Percentiles rank a stretch among this genome's conserved stretches.
Conservation (phyloP, 2,888 invertebrate species). For the Drosophila conformis region DNA sequence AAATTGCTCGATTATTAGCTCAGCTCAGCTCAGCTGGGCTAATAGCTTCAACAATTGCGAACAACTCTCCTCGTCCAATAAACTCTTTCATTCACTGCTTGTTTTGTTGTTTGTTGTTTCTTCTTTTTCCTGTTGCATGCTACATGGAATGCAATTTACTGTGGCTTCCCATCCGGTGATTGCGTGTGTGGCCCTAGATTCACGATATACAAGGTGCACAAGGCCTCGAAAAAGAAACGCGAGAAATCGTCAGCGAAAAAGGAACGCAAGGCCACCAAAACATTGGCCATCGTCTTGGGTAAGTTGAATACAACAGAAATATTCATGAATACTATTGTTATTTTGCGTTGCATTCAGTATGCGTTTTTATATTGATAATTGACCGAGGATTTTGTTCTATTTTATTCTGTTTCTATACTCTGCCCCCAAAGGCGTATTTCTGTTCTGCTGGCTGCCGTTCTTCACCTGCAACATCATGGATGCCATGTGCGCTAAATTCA, state of each 20-base stretch:
- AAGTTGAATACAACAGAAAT: conserved; percentile 83
- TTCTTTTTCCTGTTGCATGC: conserved; percentile 21
- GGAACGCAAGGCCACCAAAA: conserved; percentile 99
- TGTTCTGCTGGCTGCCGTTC: conserved; percentile 99
- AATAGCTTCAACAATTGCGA: conserved; percentile 16
- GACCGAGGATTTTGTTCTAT: background rate
- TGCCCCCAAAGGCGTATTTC: conserved; percentile 92
- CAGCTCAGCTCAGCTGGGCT: conserved; percentile 3
- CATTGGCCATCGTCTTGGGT: conserved; percentile 99
- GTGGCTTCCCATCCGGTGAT: conserved; percentile 48
- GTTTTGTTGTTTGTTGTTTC: conserved; percentile 5
- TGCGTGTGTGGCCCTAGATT: conserved; percentile 86
- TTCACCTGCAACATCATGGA: conserved; percentile 99
- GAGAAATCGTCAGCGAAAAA: conserved; percentile 97
- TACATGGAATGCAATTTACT: conserved; percentile 45
- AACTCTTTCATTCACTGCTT: conserved; percentile 5
- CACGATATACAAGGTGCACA: conserved; percentile 97
- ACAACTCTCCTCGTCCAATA: conserved; percentile 1
- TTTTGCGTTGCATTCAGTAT: background rate
- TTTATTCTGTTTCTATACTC: conserved; percentile 73
- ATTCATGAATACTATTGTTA: background rate
- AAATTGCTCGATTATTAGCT: conserved; percentile 65
- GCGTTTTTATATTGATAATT: background rate
- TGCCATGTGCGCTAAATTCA: conserved; percentile 96
- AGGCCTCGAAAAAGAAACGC: conserved; percentile 96